Evolutionary conservation across 2,888 invertebrate genomes (phyloP).

Genomic region (Lepidonotus clava): DNA sequence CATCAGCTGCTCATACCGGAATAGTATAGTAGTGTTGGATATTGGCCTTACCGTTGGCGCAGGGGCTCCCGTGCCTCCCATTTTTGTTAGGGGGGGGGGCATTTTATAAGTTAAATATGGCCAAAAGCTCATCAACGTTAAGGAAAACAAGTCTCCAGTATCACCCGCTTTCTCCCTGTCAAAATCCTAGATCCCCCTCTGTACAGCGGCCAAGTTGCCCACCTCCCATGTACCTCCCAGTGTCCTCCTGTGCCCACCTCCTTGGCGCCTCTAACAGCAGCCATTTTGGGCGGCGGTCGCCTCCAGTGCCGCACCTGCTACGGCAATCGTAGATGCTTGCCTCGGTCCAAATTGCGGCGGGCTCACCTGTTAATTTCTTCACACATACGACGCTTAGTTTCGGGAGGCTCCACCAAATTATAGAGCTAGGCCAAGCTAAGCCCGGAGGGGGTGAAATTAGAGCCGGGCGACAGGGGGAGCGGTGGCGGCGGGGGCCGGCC

Average conservation of each 20-base stretch:
- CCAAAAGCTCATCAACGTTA: too few species aligned
- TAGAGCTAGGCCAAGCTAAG: constrained; percentile 39
- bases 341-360: constrained; percentile 21
- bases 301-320: constrained; percentile 51
- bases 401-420: constrained; percentile 44
- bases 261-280: background rate
- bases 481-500: constrained; percentile 6
- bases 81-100: too few species aligned
- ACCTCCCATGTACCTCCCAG: background rate
- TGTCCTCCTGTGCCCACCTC: background rate
- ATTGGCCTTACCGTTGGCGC: too few species aligned
- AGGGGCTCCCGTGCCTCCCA: too few species aligned
- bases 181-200: background rate
- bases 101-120: too few species aligned
- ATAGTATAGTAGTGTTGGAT: too few species aligned
- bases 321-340: constrained; percentile 30
- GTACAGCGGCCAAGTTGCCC: background rate
- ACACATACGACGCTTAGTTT: constrained; percentile 54
- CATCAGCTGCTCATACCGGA: too few species aligned
- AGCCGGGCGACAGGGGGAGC: background rate
- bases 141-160: too few species aligned
- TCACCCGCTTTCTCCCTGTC: too few species aligned
- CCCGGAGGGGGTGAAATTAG: constrained; percentile 51
- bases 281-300: background rate
- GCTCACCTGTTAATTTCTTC: constrained; percentile 55